phyloP scores from a whole-genome alignment of 2,797 vertebrate genomes.

The Chloroceryle amazona region DNA sequence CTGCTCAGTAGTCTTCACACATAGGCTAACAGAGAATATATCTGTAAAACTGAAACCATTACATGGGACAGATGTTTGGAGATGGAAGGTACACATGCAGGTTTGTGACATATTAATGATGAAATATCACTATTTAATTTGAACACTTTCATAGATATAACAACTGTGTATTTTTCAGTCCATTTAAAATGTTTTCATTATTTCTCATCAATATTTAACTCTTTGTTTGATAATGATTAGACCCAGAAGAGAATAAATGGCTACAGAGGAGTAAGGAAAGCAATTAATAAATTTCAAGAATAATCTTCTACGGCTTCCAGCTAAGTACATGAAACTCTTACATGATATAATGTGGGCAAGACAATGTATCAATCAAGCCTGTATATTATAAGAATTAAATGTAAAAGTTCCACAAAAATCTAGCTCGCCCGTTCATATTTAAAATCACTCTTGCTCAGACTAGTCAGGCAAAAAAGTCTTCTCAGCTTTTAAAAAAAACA shows the following conservation, averaged over 20 bases:
- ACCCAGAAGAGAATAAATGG: conserved; percentile 2
- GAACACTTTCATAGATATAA: not conserved
- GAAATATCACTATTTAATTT: conserved; percentile 4
- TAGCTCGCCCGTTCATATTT: not conserved
- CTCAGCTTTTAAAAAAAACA: not conserved
- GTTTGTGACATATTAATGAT: conserved; percentile 7
- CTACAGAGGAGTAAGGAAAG: conserved; percentile 9
- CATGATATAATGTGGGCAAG: not conserved
- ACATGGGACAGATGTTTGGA: conserved; percentile 10
- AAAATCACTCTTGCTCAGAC: not conserved
- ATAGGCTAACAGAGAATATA: not conserved
- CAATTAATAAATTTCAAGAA: conserved; percentile 11
- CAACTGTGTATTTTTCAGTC: not conserved
- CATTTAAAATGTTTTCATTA: conserved; percentile 25
- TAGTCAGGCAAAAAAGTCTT: conserved; percentile 30
- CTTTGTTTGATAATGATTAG: not conserved
- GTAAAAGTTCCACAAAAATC: not conserved
- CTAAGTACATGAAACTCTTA: conserved; percentile 6
- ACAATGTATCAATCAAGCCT: not conserved
- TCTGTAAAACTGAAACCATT: conserved; percentile 15
- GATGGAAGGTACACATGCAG: not conserved
- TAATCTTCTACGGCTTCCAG: not conserved
- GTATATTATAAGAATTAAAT: conserved; percentile 19
- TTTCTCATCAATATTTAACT: conserved; percentile 46
- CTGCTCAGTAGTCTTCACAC: conserved; percentile 35